Evolutionary conservation across 2,797 vertebrate genomes (phyloP).

Genomic region (Fratercula arctica): DNA sequence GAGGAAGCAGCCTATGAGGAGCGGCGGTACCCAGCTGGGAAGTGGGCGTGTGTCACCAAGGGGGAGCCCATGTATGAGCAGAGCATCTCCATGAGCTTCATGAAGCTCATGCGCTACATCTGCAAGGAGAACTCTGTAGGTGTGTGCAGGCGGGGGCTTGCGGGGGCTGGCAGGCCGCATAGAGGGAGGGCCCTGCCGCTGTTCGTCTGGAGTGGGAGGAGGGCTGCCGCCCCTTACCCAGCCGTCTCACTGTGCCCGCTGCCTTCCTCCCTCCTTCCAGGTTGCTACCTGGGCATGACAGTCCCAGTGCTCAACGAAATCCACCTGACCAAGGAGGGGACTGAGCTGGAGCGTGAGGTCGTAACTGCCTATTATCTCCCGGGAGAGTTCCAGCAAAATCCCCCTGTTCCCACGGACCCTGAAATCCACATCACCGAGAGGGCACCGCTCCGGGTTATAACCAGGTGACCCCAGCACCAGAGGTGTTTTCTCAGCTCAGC

Average conservation of each 20-base stretch:
- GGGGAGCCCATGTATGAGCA: constrained; percentile 84
- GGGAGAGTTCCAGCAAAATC: constrained; percentile 74
- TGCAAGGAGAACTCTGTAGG: constrained; percentile 88
- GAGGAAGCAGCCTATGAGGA: constrained; percentile 82
- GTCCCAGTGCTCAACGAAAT: constrained; percentile 82
- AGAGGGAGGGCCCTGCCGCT: background rate
- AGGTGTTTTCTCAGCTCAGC: background rate
- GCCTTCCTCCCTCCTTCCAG: constrained; percentile 51
- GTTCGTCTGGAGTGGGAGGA: background rate
- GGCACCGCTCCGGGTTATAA: constrained; percentile 76
- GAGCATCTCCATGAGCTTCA: constrained; percentile 86
- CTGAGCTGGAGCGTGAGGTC: constrained; percentile 73
- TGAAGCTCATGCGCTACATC: constrained; percentile 91
- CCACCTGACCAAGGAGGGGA: constrained; percentile 74
- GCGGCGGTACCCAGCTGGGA: constrained; percentile 80
- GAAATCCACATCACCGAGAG: constrained; percentile 79
- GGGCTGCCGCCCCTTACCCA: background rate
- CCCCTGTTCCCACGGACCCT: constrained; percentile 74
- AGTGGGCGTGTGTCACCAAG: constrained; percentile 82
- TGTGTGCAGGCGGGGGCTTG: constrained; percentile 58
- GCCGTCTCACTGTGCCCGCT: background rate
- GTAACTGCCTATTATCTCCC: constrained; percentile 83
- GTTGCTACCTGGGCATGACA: constrained; percentile 83
- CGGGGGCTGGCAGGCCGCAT: background rate
- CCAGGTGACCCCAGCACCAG: constrained; percentile 74